These are phyloP conservation scores for Todiramphus saurophagus DNA, from an alignment of 2,113 vertebrate genomes.

Conservation along the genomic window DNA sequence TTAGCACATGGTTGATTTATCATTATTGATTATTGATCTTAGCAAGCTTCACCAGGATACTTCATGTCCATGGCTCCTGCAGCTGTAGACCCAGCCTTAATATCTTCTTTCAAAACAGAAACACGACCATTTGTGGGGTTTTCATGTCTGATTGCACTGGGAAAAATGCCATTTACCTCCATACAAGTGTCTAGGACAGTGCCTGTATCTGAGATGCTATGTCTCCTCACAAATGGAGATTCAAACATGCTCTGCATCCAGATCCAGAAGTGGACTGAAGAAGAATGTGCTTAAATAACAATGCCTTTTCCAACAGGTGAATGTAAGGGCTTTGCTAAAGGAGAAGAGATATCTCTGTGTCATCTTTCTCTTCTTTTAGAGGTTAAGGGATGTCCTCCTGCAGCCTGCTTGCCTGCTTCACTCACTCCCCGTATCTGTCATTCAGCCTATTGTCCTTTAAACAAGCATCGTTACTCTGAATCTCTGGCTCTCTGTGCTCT, in stretches of 20 bases:
- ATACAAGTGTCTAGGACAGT: not conserved
- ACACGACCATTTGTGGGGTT: not conserved
- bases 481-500: not conserved
- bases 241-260: not conserved
- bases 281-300: not conserved
- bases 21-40: not conserved
- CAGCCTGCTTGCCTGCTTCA: not conserved
- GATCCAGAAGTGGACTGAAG: not conserved
- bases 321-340: not conserved
- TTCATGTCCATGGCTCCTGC: not conserved
- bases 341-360: not conserved
- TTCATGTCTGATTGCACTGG: not conserved
- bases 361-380: not conserved
- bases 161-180: not conserved
- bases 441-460: not conserved
- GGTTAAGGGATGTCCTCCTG: not conserved
- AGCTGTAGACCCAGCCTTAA: not conserved
- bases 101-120: not conserved
- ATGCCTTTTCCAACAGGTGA: not conserved
- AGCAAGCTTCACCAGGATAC: not conserved
- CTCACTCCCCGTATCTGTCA: not conserved
- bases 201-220: not conserved
- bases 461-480: not conserved
- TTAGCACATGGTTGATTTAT: not conserved
- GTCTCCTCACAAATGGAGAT: not conserved